Base-by-base conservation (phyloP, 2,888 invertebrate species). In the Agrotis segetum region DNA sequence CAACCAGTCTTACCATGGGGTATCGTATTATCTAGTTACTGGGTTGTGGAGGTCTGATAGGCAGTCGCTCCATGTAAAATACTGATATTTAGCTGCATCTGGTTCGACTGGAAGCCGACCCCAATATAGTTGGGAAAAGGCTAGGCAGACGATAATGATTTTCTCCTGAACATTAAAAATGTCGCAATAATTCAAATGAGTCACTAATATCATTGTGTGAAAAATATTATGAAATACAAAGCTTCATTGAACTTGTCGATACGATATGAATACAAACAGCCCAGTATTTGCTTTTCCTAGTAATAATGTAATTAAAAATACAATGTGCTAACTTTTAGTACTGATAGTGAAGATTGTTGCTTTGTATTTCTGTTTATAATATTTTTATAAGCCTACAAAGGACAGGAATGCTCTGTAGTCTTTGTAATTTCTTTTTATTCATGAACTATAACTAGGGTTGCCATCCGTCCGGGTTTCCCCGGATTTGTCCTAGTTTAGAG, bases 181-280 rank as follows among this genome's bases (percentile, higher is more conserved):
- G 58, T 63, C 50, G 77, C 59, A 60, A 70, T 65, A 24, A 58
- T 65, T 58, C 55, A 50, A 49, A 3, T 73, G 60, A 71, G 11
- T 63, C 68, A 74, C 29, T 40, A 2, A 2, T 44, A 29, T 21
- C 21, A 71, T 2, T 49, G 58, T 50, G 19, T 52, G 40, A 50
- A 11, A 71, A 71, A 70, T 50, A 55, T 74, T 72, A 63, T 81
- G 70, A 68, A 81, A 72, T 66, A 40, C 29, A 52, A 61, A 58
- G n/a, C 58, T 24, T 49, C 29, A 64, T 47, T 60, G 62, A 34
- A 46, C 17, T 59, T 58, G 17, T 44, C 56, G 50, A 53, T 52
- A 67, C 1, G 60, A 53, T 61, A 40, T 0, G 47, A 50, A 9
- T 11, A 59, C 65, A 62, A 29, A 64, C 21, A 68, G 46, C 68